These are phyloP conservation scores for Dorcus hopei DNA, from an alignment of 2,888 invertebrate genomes.

Conservation along the genomic window DNA sequence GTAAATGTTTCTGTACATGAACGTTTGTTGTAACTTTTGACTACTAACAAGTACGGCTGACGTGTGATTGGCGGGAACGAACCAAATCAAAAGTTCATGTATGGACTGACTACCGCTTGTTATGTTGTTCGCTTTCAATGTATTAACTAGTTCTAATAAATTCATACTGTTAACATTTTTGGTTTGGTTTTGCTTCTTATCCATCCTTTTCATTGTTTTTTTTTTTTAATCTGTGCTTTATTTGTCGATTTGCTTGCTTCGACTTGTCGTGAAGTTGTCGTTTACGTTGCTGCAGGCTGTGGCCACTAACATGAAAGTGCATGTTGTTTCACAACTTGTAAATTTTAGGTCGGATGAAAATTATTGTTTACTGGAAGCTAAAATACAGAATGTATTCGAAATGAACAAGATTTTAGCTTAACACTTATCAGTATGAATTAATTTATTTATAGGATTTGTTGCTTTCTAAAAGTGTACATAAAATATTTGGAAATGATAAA, in stretches of 20 bases:
- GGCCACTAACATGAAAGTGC: no score
- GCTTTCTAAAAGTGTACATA: no score
- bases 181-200: slow-evolving; percentile 21
- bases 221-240: not conserved
- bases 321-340: no score
- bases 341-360: no score
- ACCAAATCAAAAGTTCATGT: slow-evolving; percentile 22
- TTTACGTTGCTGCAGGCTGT: no score
- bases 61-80: slow-evolving; percentile 7
- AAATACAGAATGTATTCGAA: no score
- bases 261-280: no score
- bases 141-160: slow-evolving; percentile 17
- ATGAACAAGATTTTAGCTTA: no score
- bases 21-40: slow-evolving; percentile 13
- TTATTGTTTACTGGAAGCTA: no score
- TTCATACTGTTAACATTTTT: slow-evolving; percentile 16
- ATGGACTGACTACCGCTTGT: slow-evolving; percentile 5
- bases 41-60: not conserved
- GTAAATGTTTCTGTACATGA: slow-evolving; percentile 19
- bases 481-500: no score
- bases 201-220: slow-evolving; percentile 5
- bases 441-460: no score
- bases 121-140: slow-evolving; percentile 11
- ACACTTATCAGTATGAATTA: no score
- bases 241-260: not conserved